Evolutionary conservation across 2,888 invertebrate genomes (phyloP).

Genomic region (Caenorhabditis sp.): DNA sequence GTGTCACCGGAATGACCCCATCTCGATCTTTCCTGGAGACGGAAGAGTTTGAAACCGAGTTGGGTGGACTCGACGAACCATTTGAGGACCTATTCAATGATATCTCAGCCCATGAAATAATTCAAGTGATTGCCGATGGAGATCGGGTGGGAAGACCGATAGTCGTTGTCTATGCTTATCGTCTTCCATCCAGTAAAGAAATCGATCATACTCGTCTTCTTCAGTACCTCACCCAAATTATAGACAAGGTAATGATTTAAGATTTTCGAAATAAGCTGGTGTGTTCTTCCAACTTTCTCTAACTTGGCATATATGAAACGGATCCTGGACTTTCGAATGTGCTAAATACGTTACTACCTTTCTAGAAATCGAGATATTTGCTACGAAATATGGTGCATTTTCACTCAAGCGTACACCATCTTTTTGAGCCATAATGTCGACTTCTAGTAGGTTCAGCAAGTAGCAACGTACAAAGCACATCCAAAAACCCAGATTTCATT

Average conservation of each 20-base stretch:
- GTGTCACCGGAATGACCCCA: slow-evolving; percentile 56
- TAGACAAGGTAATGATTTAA: slow-evolving; percentile 70
- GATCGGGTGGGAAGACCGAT: slow-evolving; percentile 88
- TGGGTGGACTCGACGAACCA: slow-evolving; percentile 73
- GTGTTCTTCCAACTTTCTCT: too few relatives aligned
- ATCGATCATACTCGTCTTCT: slow-evolving; percentile 89
- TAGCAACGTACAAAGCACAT: too few relatives aligned
- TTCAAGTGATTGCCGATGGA: slow-evolving; percentile 88
- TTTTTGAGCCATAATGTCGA: too few relatives aligned
- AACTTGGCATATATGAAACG: too few relatives aligned
- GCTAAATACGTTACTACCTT: too few relatives aligned
- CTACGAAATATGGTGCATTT: too few relatives aligned
- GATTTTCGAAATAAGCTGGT: too few relatives aligned
- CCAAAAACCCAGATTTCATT: too few relatives aligned
- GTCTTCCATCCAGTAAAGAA: slow-evolving; percentile 90
- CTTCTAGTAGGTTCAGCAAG: too few relatives aligned
- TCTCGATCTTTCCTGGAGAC: slow-evolving; percentile 75
- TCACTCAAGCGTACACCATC: too few relatives aligned
- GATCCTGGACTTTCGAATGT: too few relatives aligned
- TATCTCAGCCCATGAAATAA: slow-evolving; percentile 89
- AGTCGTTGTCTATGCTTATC: slow-evolving; percentile 96
- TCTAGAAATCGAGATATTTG: too few relatives aligned
- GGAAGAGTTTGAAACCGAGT: slow-evolving; percentile 74
- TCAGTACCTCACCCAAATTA: slow-evolving; percentile 85
- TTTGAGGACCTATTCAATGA: slow-evolving; percentile 85